Evolutionary conservation across 2,113 vertebrate species (phyloP), one percentile per base, ranked within the genome.

Genomic region (Hiodon tergisus): DNA sequence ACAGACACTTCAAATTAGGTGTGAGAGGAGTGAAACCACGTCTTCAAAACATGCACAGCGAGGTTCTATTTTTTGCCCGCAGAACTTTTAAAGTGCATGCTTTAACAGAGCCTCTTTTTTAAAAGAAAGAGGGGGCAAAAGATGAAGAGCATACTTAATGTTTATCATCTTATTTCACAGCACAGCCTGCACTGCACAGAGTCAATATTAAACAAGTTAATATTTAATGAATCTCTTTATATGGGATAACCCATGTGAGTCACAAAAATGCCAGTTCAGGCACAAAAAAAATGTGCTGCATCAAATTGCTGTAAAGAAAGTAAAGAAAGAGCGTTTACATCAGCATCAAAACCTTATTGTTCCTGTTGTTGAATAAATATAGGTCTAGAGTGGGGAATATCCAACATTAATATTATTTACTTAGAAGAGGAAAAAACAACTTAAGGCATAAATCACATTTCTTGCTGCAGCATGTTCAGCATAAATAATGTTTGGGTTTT

Each of bases 101-200:
- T 87, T 83, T 83, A 79, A 60, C 81, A 80, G 76, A 75, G 81
- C 59, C 79, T 84, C 76, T 76, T 70, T 84, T 84, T 87, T 81
- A 85, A 85, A 84, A 85, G 85, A 82, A 85, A 82, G 79, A 84
- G 84, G 85, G 83, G 81, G 86, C 79, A 4, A 83, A 84, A 91
- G 90, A 92, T 92, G 91, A 92, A 92, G 91, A 87, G 91, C 91
- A 91, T 91, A 90, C 91, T 92, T 91, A 91, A 91, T 91, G 88
- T 91, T 88, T 89, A 89, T 89, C 81, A 81, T 82, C 86, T 87
- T 83, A 84, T 84, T 84, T 82, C 70, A 80, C 85, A 85, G 87
- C 87, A 85, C 85, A 87, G 88, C 83, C 89, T 89, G 86, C 85
- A 84, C 84, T 84, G 86, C 77, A 81, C 85, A 83, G 86, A 90